Base-by-base conservation (phyloP, 2,113 vertebrate species). In the Pollachius pollachius region DNA sequence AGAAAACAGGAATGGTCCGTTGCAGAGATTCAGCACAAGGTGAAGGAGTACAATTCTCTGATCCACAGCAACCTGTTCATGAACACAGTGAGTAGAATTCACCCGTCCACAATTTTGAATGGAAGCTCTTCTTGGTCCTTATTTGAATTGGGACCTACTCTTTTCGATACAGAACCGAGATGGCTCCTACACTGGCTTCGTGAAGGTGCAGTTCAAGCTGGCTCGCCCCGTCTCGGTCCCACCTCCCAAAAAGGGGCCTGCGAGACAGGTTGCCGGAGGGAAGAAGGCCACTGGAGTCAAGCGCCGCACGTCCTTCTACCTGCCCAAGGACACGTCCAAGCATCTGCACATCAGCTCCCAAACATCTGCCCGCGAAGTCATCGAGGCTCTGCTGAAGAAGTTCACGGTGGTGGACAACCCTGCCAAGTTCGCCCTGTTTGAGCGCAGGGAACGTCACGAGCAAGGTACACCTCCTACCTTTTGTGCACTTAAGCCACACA, bases 1-100 rank as follows among this genome's bases (percentile, higher is more conserved):
- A 89, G 92, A 25, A 95, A 94, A 64, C 88, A 94, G 67, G 92
- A 95, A 75, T 86, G 95, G 82, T 94, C 93, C 16, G 85, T 89
- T 71, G 84, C 83, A 34, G 95, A 98, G 62, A 90, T 91, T 73
- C 95, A 95, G 80, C 93, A 95, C 90, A 94, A 95, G 77, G 94
- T 99, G 83, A 96, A 94, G 86, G 95, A 97, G 64, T 99, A 98
- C 90, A 99, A 99, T 30, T 89, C 94, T 74, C 95, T 97, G 79
- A 95, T 98, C 89, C 96, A 98, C 87, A 96, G 95, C 88, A 98
- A 99, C 79, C 93, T 99, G 71, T 96, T 97, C 89, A 99, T 98
- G 97, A 95, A 94, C 82, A 85, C 94, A 94, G 97, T 97, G 88
- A 69, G 93, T 68, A 16, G 1, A 19, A n/a, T 48, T 48, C 5